Conservation (phyloP, 2,888 invertebrate species). For the Taenaris catops region DNA sequence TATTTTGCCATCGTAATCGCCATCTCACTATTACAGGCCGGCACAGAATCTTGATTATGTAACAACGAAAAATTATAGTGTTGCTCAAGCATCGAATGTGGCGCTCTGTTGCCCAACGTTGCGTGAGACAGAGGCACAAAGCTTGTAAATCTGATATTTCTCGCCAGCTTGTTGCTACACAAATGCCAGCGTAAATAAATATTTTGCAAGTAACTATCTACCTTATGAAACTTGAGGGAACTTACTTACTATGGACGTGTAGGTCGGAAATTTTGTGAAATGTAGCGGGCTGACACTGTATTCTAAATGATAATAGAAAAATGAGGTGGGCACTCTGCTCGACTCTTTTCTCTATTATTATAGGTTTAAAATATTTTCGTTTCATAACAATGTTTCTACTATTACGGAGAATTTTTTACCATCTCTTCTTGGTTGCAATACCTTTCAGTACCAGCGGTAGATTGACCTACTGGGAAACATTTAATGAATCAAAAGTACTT, state of each 20-base stretch:
- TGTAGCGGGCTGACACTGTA: too few relatives aligned
- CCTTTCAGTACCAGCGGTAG: too few relatives aligned
- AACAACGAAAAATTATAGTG: slow-evolving; percentile 36
- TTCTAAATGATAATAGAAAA: too few relatives aligned
- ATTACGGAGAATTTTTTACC: too few relatives aligned
- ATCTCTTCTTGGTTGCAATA: too few relatives aligned
- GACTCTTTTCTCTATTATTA: too few relatives aligned
- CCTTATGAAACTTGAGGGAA: slow-evolving; percentile 24
- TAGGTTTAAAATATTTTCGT: too few relatives aligned
- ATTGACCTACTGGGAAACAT: too few relatives aligned
- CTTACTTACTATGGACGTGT: neutral
- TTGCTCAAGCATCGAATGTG: slow-evolving; percentile 34
- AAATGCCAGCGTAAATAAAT: slow-evolving; percentile 25
- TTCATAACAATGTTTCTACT: too few relatives aligned
- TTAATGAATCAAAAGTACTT: too few relatives aligned
- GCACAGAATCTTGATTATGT: slow-evolving; percentile 26
- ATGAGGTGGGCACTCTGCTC: too few relatives aligned
- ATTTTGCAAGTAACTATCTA: slow-evolving; percentile 26
- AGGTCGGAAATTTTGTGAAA: slow-evolving; percentile 1
- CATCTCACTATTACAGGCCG: slow-evolving; percentile 8
- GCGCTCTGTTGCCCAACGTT: slow-evolving; percentile 29
- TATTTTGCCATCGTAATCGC: slow-evolving; percentile 14
- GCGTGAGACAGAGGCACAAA: slow-evolving; percentile 22
- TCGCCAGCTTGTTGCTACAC: slow-evolving; percentile 20
- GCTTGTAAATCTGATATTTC: slow-evolving; percentile 21